These are phyloP conservation scores for Mesembrinibis cayennensis DNA, from an alignment of 2,113 vertebrate genomes.

Conservation along the genomic window DNA sequence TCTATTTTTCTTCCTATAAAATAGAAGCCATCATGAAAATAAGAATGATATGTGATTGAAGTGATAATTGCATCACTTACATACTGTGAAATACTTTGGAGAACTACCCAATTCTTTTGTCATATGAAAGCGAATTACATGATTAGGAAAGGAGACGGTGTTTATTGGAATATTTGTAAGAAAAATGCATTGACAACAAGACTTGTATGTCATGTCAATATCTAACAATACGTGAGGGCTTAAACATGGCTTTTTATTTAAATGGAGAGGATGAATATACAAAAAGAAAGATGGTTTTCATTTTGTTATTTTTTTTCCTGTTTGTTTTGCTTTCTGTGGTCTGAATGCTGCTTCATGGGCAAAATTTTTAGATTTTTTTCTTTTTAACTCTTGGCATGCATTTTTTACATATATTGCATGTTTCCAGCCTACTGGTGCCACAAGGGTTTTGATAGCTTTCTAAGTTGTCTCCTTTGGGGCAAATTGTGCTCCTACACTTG, in stretches of 20 bases:
- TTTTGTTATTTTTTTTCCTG: background rate
- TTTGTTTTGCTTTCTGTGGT: background rate
- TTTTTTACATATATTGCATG: background rate
- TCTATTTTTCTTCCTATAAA: background rate
- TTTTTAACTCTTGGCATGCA: background rate
- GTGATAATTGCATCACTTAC: slow-evolving; percentile 31
- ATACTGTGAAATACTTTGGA: background rate
- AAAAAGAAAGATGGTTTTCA: background rate
- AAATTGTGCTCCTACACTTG: background rate
- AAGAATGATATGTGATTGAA: background rate
- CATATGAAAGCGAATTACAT: background rate
- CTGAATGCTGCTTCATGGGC: background rate
- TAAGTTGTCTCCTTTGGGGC: background rate
- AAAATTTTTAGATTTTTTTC: background rate
- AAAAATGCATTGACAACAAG: background rate
- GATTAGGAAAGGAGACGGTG: background rate
- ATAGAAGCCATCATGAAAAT: background rate
- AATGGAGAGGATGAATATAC: background rate
- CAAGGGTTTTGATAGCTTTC: background rate
- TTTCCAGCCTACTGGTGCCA: background rate
- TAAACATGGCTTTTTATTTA: background rate
- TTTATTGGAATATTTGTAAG: slow-evolving; percentile 15
- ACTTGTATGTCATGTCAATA: background rate
- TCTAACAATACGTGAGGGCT: background rate
- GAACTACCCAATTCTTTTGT: background rate